Evolutionary conservation across 2,113 vertebrate genomes (phyloP), one percentile per base, ranked within the genome.

Genomic region (Passer montanus): DNA sequence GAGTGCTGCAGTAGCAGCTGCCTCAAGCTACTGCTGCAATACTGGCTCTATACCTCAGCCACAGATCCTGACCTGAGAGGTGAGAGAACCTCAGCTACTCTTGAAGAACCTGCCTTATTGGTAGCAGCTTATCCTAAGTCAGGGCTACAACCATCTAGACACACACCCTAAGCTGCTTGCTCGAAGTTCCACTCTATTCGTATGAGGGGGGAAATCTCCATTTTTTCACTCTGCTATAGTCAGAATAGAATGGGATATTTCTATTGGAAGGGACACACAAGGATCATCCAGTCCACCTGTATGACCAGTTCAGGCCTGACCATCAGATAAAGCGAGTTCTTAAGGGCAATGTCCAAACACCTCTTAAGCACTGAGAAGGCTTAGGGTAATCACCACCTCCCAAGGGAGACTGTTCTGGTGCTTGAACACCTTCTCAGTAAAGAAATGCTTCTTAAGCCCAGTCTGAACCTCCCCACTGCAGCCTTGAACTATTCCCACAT

Each of bases 311-410:
- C 53, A 37, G 41, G 31, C 19, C 35, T 81, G 47, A 33, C 16
- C 11, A 30, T 11, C 21, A 62, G 7, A 33, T 43, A n/a, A 67
- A 62, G 3, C 0, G 1, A 44, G 27, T 6, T 37, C 15, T 33
- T 49, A 43, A 43, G 1, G 15, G 11, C 68, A 44, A 62, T n/a
- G 16, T 44, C 27, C 30, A 62, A 74, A 60, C 4, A 18, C 19
- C 43, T 44, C 16, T 37, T 21, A 30, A 86, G 27, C 9, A 43
- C 13, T 26, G 35, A 30, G 47, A 56, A 68, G 47, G 15, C 35
- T 50, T 37, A n/a, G 31, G 49, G 15, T 41, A 62, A 30, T 7
- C 8, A 56, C 3, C 22, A 69, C 13, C 21, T 69, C 14, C 44
- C 20, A 15, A 18, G 35, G 35, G 31, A 86, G 41, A 11, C 31